These are phyloP conservation scores for Solenopsis invicta DNA, from an alignment of 1,140 invertebrate species.

Conservation along the genomic window DNA sequence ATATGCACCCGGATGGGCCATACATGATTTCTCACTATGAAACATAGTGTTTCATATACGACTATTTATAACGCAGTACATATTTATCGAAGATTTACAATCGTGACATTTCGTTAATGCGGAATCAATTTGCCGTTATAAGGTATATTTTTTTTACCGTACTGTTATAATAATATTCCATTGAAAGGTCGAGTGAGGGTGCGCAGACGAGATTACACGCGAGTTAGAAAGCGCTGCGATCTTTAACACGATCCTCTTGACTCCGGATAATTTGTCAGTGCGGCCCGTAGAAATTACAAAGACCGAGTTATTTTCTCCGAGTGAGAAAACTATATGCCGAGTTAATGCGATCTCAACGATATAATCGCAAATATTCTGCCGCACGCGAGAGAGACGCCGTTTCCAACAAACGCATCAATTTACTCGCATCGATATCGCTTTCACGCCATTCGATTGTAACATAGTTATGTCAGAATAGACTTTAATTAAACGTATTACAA, in stretches of 20 bases:
- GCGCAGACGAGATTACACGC: conserved; percentile 1
- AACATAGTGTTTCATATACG: conserved; percentile 11
- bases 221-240: conserved; percentile 40
- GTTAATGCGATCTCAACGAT: conserved; percentile 28
- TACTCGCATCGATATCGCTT: conserved; percentile 7
- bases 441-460: conserved; percentile 32
- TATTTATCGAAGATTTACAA: conserved; percentile 35
- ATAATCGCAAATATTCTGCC: conserved; percentile 40
- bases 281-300: conserved; percentile 21
- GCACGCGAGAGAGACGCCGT: neutral
- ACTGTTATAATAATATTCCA: conserved; percentile 34
- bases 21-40: neutral
- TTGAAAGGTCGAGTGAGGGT: conserved; percentile 38
- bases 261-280: conserved; percentile 49
- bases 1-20: neutral
- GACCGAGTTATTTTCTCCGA: conserved; percentile 33
- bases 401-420: conserved; percentile 48
- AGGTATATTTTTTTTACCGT: conserved; percentile 26
- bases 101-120: conserved; percentile 49
- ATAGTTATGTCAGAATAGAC: conserved; percentile 58
- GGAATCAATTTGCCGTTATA: conserved; percentile 45
- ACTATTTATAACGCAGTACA: conserved; percentile 6
- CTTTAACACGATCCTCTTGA: conserved; percentile 50
- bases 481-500: conserved; percentile 53
- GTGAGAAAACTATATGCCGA: conserved; percentile 38